Conservation (phyloP, 2,113 vertebrate genomes). For the Athene noctua region DNA sequence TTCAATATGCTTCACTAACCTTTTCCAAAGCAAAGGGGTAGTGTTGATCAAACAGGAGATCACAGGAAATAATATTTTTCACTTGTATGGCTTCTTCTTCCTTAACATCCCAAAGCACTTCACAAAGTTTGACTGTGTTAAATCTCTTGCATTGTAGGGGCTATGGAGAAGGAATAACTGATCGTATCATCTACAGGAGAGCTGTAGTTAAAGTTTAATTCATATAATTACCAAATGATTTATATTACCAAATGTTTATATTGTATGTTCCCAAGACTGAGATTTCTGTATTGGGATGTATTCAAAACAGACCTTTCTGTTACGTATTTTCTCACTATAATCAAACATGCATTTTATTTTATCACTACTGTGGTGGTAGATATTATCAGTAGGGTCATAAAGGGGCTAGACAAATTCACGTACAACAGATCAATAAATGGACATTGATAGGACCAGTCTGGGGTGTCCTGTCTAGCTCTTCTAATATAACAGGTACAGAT, state of each 20-base stretch:
- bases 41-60: background rate
- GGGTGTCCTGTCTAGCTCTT: background rate
- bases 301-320: background rate
- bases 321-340: background rate
- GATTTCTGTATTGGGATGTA: background rate
- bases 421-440: background rate
- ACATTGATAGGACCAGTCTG: background rate
- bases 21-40: background rate
- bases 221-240: background rate
- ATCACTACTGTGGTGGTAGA: background rate
- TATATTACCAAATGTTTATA: background rate
- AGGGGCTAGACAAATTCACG: background rate
- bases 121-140: background rate
- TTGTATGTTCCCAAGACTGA: background rate
- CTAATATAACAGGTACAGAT: background rate
- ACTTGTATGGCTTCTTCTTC: background rate
- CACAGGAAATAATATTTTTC: background rate
- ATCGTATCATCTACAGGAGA: background rate
- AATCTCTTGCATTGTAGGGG: background rate
- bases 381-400: background rate
- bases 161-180: background rate
- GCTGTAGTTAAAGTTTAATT: background rate
- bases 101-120: background rate
- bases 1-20: rapidly evolving
- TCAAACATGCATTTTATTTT: background rate